These are phyloP conservation scores for Abramis brama DNA, from an alignment of 2,113 vertebrate genomes.

Conservation along the genomic window DNA sequence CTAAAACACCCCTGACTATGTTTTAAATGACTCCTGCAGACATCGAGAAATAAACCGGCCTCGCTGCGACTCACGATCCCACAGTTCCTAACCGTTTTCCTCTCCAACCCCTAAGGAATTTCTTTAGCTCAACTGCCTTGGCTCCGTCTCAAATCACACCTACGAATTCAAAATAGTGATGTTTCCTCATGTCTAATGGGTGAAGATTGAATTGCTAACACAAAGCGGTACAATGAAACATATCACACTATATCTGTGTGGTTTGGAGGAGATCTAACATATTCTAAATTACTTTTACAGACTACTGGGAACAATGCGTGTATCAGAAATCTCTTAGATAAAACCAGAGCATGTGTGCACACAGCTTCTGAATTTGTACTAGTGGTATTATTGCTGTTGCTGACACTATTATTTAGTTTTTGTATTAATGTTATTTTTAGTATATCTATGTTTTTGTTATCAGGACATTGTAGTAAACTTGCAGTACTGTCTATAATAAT, in stretches of 20 bases:
- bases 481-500: too few relatives aligned
- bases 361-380: neutral
- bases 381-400: neutral
- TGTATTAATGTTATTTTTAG: slow-evolving; percentile 8
- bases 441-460: too few relatives aligned
- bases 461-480: too few relatives aligned
- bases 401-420: neutral
- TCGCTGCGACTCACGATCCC: neutral
- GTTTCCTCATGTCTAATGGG: slow-evolving; percentile 1
- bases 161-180: neutral
- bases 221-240: neutral
- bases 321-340: neutral
- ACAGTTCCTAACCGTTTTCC: neutral
- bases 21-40: slow-evolving; percentile 32
- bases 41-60: neutral
- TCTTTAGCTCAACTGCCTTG: neutral
- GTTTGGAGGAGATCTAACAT: slow-evolving; percentile 13
- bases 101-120: neutral
- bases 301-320: neutral
- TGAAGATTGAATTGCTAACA: neutral
- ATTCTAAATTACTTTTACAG: slow-evolving; percentile 13
- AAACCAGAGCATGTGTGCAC: neutral
- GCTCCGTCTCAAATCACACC: neutral
- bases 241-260: neutral
- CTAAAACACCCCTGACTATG: slow-evolving; percentile 1